Conservation (phyloP, 2,113 vertebrate species). For the Cynoglossus semilaevis region DNA sequence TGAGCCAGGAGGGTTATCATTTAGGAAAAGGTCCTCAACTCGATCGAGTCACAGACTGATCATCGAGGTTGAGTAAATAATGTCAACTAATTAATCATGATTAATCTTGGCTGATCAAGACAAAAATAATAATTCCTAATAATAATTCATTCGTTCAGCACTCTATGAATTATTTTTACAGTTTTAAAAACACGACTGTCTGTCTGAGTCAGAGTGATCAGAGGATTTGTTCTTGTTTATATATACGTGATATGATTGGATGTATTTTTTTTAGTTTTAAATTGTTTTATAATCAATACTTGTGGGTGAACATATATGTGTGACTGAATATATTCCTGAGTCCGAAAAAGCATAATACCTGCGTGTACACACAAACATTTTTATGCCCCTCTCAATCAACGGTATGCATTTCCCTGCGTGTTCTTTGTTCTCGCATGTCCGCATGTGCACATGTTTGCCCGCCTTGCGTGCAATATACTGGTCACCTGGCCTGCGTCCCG, state of each 20-base stretch:
- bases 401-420: slow-evolving; percentile 71
- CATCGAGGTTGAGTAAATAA: not conserved
- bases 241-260: not conserved
- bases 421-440: slow-evolving; percentile 70
- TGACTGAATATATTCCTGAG: slow-evolving; percentile 25
- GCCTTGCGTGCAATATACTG: slow-evolving; percentile 60
- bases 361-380: slow-evolving; percentile 28
- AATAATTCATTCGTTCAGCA: too few species aligned
- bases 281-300: slow-evolving; percentile 15
- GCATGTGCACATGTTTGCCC: slow-evolving; percentile 69
- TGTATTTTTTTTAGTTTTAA: not conserved
- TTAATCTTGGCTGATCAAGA: too few species aligned
- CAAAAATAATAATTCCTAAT: too few species aligned
- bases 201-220: slow-evolving; percentile 24
- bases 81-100: slow-evolving; percentile 43
- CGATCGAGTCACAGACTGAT: too few species aligned
- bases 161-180: too few species aligned
- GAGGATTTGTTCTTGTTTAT: slow-evolving; percentile 18
- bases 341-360: slow-evolving; percentile 32
- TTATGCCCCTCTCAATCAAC: slow-evolving; percentile 51
- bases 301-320: slow-evolving; percentile 20
- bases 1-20: slow-evolving; percentile 28
- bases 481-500: slow-evolving; percentile 65
- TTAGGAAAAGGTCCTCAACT: slow-evolving; percentile 12
- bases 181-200: too few species aligned